A percentile compares a stretch with the other conserved stretches of the same genome.
Conservation (phyloP, 2,797 vertebrate genomes). For the Catharus ustulatus region DNA sequence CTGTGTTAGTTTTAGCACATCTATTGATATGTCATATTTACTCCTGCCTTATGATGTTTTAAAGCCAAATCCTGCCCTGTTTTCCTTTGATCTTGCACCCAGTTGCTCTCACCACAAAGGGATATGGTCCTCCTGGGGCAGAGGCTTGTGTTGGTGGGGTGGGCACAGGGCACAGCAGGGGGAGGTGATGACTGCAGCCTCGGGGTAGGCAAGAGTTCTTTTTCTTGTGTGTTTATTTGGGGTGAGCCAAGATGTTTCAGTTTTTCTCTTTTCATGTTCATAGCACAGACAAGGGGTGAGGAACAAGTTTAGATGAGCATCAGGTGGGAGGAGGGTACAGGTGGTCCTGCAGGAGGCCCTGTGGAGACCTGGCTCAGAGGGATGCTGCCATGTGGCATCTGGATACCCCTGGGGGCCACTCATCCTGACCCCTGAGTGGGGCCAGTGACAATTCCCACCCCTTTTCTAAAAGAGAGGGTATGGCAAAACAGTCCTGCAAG, state of each 20-base stretch:
- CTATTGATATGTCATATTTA: neutral
- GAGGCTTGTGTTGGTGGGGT: neutral
- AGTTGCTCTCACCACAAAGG: neutral
- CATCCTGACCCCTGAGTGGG: fast-evolving
- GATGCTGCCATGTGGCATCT: neutral
- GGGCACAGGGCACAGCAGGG: neutral
- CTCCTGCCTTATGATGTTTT: neutral
- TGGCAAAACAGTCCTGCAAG: neutral
- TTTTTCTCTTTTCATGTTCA: neutral
- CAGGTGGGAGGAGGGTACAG: neutral
- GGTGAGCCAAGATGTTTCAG: neutral
- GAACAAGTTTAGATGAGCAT: neutral
- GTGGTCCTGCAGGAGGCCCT: neutral
- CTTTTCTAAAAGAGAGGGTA: neutral
- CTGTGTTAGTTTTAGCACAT: neutral
- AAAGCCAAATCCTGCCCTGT: neutral
- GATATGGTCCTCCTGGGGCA: neutral
- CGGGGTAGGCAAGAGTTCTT: fast-evolving
- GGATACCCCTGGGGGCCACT: neutral
- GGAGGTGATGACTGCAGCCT: neutral
- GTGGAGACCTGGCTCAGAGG: fast-evolving
- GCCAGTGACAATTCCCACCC: neutral
- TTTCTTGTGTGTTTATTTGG: neutral
- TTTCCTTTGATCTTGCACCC: neutral
- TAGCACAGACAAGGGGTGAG: neutral